These are phyloP conservation scores for Drosophila falleni DNA, from an alignment of 2,888 invertebrate species.

Conservation along the genomic window DNA sequence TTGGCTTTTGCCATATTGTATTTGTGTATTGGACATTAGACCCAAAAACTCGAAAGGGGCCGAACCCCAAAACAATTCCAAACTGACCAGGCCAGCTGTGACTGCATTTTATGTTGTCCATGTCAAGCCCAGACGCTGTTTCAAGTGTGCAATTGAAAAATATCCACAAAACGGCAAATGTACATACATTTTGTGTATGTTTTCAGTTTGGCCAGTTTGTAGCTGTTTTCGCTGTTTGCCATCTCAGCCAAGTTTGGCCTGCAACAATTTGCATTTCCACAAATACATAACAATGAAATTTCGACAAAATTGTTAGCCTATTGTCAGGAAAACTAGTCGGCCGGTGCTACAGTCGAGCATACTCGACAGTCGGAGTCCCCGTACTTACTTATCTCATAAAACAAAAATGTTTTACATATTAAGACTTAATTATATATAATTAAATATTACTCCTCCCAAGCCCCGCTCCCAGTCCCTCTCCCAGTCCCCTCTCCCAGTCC, in stretches of 20 bases:
- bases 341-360: too few relatives aligned
- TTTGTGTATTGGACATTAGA: conserved; percentile 57
- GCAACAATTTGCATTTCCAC: conserved; percentile 15
- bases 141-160: conserved; percentile 64
- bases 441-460: too few relatives aligned
- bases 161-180: conserved; percentile 35
- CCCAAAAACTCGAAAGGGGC: conserved; percentile 66
- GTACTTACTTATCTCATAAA: too few relatives aligned
- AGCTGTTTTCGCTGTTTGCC: conserved; percentile 55
- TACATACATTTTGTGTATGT: conserved; percentile 41
- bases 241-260: conserved; percentile 30
- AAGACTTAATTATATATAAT: too few relatives aligned
- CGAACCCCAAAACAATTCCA: conserved; percentile 39
- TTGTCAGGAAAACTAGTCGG: too few relatives aligned
- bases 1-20: conserved; percentile 49
- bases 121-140: conserved; percentile 62
- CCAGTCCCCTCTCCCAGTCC: too few relatives aligned
- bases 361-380: too few relatives aligned
- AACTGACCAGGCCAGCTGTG: conserved; percentile 29
- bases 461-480: too few relatives aligned
- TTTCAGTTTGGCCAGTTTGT: conserved; percentile 1
- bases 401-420: too few relatives aligned
- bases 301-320: background rate
- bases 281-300: conserved; percentile 16
- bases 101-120: conserved; percentile 70